Conservation (phyloP, 2,113 vertebrate genomes). For the Tautogolabrus adspersus region DNA sequence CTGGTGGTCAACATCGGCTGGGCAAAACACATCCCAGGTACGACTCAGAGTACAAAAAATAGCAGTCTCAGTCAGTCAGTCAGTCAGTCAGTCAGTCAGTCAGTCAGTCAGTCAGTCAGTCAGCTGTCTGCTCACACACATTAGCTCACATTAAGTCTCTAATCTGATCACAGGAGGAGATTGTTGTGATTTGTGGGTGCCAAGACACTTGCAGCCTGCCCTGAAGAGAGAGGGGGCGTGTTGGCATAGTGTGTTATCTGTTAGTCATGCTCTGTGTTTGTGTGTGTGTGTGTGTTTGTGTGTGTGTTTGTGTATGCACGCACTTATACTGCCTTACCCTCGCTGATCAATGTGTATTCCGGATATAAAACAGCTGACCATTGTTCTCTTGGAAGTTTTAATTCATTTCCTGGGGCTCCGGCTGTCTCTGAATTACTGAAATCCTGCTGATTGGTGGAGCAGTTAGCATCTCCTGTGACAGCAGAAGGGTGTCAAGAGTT, state of each 20-base stretch:
- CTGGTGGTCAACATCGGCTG: conserved; percentile 99
- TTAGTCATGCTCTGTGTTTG: conserved; percentile 36
- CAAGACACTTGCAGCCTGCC: conserved; percentile 51
- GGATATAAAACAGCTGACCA: conserved; percentile 60
- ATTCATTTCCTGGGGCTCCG: conserved; percentile 60
- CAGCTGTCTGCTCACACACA: conserved; percentile 42
- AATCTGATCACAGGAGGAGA: conserved; percentile 72
- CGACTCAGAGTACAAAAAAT: background rate
- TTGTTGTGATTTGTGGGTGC: conserved; percentile 61
- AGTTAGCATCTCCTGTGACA: conserved; percentile 52
- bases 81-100: background rate
- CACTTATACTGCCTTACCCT: conserved; percentile 15
- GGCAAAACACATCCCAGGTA: conserved; percentile 99
- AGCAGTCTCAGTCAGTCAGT: background rate
- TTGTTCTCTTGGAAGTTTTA: conserved; percentile 66
- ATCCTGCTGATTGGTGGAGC: conserved; percentile 61
- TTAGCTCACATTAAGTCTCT: conserved; percentile 64
- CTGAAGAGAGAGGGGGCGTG: conserved; percentile 33
- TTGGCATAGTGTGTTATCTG: conserved; percentile 48
- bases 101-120: background rate
- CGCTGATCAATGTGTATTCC: conserved; percentile 38
- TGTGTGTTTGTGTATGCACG: background rate
- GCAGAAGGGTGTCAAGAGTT: conserved; percentile 35
- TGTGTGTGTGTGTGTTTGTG: conserved; percentile 33
- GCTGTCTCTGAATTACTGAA: conserved; percentile 56